Base-by-base conservation (phyloP, 2,113 vertebrate genomes). In the Pluvialis apricaria region DNA sequence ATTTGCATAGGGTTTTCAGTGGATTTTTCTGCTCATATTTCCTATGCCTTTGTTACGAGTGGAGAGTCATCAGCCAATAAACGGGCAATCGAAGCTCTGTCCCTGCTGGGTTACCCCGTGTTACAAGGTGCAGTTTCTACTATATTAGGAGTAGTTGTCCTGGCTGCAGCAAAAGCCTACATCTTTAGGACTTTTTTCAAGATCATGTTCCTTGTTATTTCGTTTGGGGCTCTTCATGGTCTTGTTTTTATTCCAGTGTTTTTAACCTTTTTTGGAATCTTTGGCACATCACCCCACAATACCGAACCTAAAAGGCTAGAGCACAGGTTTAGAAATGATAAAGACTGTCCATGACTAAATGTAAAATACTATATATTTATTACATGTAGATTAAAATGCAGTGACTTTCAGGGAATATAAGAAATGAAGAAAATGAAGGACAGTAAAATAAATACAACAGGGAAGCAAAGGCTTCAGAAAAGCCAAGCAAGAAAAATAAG, bases 1-100 rank as follows among this genome's bases (percentile, higher is more conserved):
- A 99, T 99, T 95, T 99, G 99, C 84, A 99, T 99, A 29, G 99
- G 99, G 13, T 99, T 99, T 96, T 98, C 98, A 11, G 99, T 99
- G 7, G 98, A 99, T 92, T 99, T 99, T 95, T 99, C 99, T 28
- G 98, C 99, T 49, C 99, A 99, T 28, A 97, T 99, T 91, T 98
- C 98, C 40, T 99, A 99, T 83, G 96, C 98, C 25, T 99, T 98
- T 90, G 98, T 99, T 98, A 82, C 91, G 9, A 77, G 98, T 95
- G 31, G 96, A 97, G 71, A 91, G 78, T 4, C 77, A 1, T 96
- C 94, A 10, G 90, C 73, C 40, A 98, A 99, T n/a, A 40, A 96
- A 76, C 98, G 92, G 90, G 85, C 97, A 5, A 62, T 93, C 7
- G 98, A 99, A 40, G 98, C 98, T 3, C 92, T 99, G 62, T 95